A percentile compares a stretch with the other conserved stretches of the same genome.
phyloP scores from a whole-genome alignment of 2,888 invertebrate genomes.

The Amiota minor region DNA sequence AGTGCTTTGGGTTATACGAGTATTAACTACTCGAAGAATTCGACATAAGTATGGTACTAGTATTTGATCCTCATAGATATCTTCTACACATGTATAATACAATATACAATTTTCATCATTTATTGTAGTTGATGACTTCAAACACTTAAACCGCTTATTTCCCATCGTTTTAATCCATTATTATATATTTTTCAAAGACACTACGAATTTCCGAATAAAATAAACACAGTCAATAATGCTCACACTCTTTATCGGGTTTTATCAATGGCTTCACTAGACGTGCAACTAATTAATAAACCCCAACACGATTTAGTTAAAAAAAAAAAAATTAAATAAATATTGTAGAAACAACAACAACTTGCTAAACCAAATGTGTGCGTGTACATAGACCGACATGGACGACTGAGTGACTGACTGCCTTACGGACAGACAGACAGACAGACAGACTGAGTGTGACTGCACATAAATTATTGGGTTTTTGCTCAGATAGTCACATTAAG shows the following conservation, averaged over 20 bases:
- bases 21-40: too few relatives aligned
- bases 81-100: too few relatives aligned
- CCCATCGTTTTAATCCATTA: too few relatives aligned
- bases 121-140: too few relatives aligned
- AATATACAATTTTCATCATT: too few relatives aligned
- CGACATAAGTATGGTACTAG: too few relatives aligned
- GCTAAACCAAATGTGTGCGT: slow-evolving; percentile 1
- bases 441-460: slow-evolving; percentile 37
- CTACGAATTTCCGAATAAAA: not conserved
- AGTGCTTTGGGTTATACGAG: too few relatives aligned
- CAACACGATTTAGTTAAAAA: slow-evolving; percentile 33
- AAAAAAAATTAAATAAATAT: slow-evolving; percentile 3
- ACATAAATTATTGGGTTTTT: slow-evolving; percentile 58
- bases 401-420: not conserved
- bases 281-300: slow-evolving; percentile 33
- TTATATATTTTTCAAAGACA: too few relatives aligned
- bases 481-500: slow-evolving; percentile 21
- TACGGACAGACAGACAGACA: not conserved
- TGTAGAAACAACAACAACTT: not conserved
- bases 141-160: too few relatives aligned
- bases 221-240: slow-evolving; percentile 10
- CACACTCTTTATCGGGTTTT: slow-evolving; percentile 2
- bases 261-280: slow-evolving; percentile 15
- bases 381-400: not conserved
- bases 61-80: too few relatives aligned